phyloP scores from a whole-genome alignment of 2,797 vertebrate genomes.

The Sebastes vulpes region DNA sequence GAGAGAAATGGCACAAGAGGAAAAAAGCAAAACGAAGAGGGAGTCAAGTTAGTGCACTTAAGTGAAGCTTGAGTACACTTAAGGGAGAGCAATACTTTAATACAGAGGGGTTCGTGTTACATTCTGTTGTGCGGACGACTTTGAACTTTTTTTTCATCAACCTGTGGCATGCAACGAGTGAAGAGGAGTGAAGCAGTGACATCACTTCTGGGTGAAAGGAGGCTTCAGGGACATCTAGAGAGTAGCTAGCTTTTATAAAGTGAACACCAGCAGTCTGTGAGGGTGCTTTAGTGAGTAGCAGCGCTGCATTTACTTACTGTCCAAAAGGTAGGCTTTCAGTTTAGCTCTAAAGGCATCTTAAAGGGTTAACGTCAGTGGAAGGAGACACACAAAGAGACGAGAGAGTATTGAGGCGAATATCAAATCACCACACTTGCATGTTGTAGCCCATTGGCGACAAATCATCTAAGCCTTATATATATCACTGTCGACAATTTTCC shows the following conservation, averaged over 20 bases:
- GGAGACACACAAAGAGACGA: conserved; percentile 48
- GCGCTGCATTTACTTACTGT: conserved; percentile 82
- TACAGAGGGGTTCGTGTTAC: conserved; percentile 53
- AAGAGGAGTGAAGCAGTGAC: background rate
- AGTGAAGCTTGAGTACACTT: conserved; percentile 66
- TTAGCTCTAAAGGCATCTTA: conserved; percentile 83
- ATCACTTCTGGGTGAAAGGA: conserved; percentile 18
- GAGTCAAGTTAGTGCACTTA: conserved; percentile 56
- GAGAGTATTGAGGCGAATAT: background rate
- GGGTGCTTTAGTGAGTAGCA: background rate
- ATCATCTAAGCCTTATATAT: conserved; percentile 14
- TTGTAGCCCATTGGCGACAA: conserved; percentile 33
- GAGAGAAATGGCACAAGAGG: conserved; percentile 25
- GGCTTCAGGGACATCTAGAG: conserved; percentile 64
- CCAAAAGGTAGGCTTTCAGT: conserved; percentile 83
- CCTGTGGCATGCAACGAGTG: conserved; percentile 57
- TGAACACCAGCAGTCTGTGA: conserved; percentile 14
- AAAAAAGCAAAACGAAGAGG: background rate
- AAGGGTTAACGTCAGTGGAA: conserved; percentile 49
- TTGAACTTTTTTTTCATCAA: conserved; percentile 48
- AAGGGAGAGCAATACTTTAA: conserved; percentile 57
- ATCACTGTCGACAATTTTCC: conserved; percentile 1
- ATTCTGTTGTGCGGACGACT: conserved; percentile 25
- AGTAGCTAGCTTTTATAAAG: background rate
- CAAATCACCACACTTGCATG: conserved; percentile 6